Evolutionary conservation across 2,888 invertebrate genomes (phyloP), one percentile per base, ranked within the genome.

Genomic region (Lycia hirtaria): DNA sequence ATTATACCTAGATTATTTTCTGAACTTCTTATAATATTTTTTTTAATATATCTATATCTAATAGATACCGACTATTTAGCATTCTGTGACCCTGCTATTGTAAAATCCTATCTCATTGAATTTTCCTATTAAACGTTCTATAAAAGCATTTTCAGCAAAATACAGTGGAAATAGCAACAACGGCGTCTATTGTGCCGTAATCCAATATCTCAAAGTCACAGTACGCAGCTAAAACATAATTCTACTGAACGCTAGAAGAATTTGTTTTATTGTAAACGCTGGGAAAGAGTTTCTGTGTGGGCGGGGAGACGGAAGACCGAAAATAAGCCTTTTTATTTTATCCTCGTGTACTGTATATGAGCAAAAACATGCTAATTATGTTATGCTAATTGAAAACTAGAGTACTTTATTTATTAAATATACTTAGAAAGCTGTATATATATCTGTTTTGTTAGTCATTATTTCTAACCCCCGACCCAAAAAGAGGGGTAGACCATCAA

Each of bases 131-230:
- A 52, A 47, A 47, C 20, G 14, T 40, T 24, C 1, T 12, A 12
- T 30, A 40, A 40, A 37, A 44, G 44, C 44, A 45, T 53, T 53
- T 48, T 14, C 33, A 43, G 32, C n/a, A 24, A 33, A 40, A 45
- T 56, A 35, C 15, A 12, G 37, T 28, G 41, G 60, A 59, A 51
- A 45, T 44, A 28, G 37, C 56, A 54, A 50, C 38, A 50, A 9
- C 47, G 15, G 20, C 26, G 15, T 24, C 53, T 53, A 59, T 61
- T 61, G 61, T 56, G 37, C 51, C 44, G 50, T 54, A 56, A 62
- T 56, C 56, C 62, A 52, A 64, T 66, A 60, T 62, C 47, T 66
- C 62, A 60, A 50, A 62, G 57, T 60, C 55, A 50, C 41, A 62
- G 57, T 49, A 62, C 56, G 49, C 54, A 56, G 40, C 52, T 43